phyloP scores from a whole-genome alignment of 2,797 vertebrate species.

The Morus bassanus region DNA sequence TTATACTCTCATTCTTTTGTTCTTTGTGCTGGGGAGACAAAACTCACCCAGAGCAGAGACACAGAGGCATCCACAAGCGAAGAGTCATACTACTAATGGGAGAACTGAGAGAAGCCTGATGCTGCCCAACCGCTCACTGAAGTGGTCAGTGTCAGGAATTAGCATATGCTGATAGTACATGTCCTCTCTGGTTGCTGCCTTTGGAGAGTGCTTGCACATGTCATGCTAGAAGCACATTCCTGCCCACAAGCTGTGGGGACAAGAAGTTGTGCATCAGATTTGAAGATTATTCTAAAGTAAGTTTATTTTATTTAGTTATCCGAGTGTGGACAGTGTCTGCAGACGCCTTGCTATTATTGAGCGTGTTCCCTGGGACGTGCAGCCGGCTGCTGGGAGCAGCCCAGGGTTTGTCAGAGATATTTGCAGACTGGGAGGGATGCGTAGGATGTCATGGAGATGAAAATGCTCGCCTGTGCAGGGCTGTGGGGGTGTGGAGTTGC shows the following conservation, averaged over 20 bases:
- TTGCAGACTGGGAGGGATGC: neutral
- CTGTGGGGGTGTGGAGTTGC: neutral
- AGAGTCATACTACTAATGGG: neutral
- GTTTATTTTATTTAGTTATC: neutral
- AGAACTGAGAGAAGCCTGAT: neutral
- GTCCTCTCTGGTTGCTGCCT: neutral
- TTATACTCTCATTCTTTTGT: neutral
- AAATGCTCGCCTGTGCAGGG: neutral
- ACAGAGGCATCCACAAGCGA: neutral
- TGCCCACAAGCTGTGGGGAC: neutral
- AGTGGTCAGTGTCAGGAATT: neutral
- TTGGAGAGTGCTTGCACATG: neutral
- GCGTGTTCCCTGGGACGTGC: neutral
- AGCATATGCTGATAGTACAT: neutral
- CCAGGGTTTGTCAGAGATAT: neutral
- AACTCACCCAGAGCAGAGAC: neutral
- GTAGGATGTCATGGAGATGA: neutral
- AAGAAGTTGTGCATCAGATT: neutral
- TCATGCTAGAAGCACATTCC: neutral
- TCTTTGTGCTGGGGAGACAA: neutral
- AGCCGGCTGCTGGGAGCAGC: neutral
- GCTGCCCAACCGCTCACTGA: neutral
- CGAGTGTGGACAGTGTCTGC: neutral
- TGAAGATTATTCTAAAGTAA: neutral
- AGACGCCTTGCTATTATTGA: neutral